phyloP scores from a whole-genome alignment of 1,140 invertebrate genomes.

The Apis cerana region DNA sequence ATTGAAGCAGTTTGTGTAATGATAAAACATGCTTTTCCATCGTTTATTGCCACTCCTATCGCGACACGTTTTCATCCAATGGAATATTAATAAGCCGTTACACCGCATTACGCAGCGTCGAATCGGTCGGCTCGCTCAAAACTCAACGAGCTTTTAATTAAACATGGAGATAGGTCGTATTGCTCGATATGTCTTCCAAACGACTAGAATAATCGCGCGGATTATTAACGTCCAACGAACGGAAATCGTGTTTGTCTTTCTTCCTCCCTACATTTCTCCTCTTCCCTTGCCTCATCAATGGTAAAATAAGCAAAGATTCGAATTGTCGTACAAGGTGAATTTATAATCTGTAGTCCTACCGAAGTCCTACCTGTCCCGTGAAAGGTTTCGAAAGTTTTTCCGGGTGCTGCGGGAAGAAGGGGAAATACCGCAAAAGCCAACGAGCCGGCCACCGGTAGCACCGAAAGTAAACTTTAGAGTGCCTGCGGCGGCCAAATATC shows the following conservation, averaged over 20 bases:
- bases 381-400: slow-evolving; percentile 55
- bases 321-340: slow-evolving; percentile 31
- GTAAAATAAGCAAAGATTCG: not conserved
- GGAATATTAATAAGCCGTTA: slow-evolving; percentile 25
- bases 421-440: slow-evolving; percentile 67
- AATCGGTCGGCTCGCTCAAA: not conserved
- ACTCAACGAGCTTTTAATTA: slow-evolving; percentile 4
- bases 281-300: too few relatives aligned
- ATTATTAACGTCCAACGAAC: not conserved
- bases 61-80: slow-evolving; percentile 29
- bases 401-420: slow-evolving; percentile 16
- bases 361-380: slow-evolving; percentile 44
- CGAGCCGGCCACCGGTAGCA: slow-evolving; percentile 54
- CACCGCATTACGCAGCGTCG: not conserved
- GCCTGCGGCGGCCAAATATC: not conserved
- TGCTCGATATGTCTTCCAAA: slow-evolving; percentile 9
- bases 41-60: slow-evolving; percentile 1
- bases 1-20: not conserved
- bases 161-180: not conserved
- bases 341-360: slow-evolving; percentile 46
- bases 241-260: not conserved
- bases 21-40: not conserved
- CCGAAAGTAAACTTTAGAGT: slow-evolving; percentile 19
- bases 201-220: not conserved
- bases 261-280: too few relatives aligned